Conservation (phyloP, 2,113 vertebrate genomes). For the Machaerirhynchus nigripectus region DNA sequence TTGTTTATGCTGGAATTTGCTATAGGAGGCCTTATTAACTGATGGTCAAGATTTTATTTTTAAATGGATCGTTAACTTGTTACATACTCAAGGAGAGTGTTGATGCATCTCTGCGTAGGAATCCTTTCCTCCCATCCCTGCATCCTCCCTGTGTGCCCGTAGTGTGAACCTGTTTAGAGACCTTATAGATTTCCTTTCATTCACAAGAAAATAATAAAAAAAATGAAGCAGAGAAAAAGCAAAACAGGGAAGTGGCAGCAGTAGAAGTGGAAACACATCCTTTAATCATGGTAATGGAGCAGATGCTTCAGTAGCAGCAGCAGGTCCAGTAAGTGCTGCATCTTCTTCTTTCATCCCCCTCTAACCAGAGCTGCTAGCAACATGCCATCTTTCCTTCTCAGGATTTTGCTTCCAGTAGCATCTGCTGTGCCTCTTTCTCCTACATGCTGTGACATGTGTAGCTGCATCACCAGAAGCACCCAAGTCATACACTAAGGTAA, state of each 20-base stretch:
- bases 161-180: slow-evolving; percentile 23
- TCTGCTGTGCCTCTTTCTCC: slow-evolving; percentile 58
- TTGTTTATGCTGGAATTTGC: slow-evolving; percentile 67
- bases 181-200: slow-evolving; percentile 15
- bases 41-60: slow-evolving; percentile 71
- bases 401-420: slow-evolving; percentile 62
- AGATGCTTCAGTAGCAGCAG: slow-evolving; percentile 66
- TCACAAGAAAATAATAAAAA: neutral
- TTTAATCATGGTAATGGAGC: slow-evolving; percentile 56
- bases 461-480: slow-evolving; percentile 43
- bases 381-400: slow-evolving; percentile 53
- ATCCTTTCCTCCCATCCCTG: neutral
- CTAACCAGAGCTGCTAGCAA: slow-evolving; percentile 49
- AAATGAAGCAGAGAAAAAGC: neutral
- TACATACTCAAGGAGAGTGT: neutral
- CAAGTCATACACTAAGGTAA: slow-evolving; percentile 56
- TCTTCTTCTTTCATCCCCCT: slow-evolving; percentile 47
- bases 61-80: slow-evolving; percentile 67
- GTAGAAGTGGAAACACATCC: neutral
- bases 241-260: neutral
- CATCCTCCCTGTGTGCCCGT: neutral
- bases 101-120: neutral
- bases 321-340: slow-evolving; percentile 52
- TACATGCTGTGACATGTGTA: slow-evolving; percentile 49
- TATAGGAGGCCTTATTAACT: slow-evolving; percentile 60